phyloP scores from a whole-genome alignment of 2,888 invertebrate genomes.

The Chrysomela aeneicollis region DNA sequence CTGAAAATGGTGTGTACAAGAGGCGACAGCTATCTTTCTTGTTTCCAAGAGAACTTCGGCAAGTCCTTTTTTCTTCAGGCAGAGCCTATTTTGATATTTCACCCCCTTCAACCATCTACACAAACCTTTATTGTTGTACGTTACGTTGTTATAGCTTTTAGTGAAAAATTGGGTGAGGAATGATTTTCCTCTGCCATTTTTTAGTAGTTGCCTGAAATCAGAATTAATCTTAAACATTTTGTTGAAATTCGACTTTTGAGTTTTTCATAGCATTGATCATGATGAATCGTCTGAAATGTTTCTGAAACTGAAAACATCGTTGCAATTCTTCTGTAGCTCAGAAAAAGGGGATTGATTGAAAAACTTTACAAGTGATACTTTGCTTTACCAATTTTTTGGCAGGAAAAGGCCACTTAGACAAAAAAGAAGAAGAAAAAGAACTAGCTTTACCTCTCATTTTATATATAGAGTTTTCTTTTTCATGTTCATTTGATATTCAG shows the following conservation, averaged over 20 bases:
- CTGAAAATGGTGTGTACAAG: conserved; percentile 71
- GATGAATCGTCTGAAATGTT: too few species aligned
- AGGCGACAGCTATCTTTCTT: conserved; percentile 66
- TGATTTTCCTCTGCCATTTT: conserved; percentile 36
- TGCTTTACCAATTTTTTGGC: too few species aligned
- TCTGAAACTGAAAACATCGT: too few species aligned
- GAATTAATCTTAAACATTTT: neutral
- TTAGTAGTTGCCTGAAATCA: conserved; percentile 30
- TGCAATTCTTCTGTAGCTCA: too few species aligned
- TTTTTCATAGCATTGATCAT: too few species aligned
- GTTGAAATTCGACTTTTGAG: neutral
- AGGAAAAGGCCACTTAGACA: too few species aligned
- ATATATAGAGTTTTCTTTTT: too few species aligned
- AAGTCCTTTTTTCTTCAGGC: conserved; percentile 68
- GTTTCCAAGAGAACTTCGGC: conserved; percentile 61
- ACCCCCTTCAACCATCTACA: conserved; percentile 69
- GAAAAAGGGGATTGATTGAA: too few species aligned
- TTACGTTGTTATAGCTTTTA: conserved; percentile 39
- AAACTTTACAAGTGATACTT: too few species aligned
- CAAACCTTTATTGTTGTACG: conserved; percentile 44
- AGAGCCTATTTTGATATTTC: conserved; percentile 70
- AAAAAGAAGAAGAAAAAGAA: too few species aligned
- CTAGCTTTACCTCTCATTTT: too few species aligned
- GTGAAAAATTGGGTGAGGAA: conserved; percentile 44
- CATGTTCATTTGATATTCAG: too few species aligned